phyloP scores from a whole-genome alignment of 2,797 vertebrate genomes.

The Notamacropus eugenii region DNA sequence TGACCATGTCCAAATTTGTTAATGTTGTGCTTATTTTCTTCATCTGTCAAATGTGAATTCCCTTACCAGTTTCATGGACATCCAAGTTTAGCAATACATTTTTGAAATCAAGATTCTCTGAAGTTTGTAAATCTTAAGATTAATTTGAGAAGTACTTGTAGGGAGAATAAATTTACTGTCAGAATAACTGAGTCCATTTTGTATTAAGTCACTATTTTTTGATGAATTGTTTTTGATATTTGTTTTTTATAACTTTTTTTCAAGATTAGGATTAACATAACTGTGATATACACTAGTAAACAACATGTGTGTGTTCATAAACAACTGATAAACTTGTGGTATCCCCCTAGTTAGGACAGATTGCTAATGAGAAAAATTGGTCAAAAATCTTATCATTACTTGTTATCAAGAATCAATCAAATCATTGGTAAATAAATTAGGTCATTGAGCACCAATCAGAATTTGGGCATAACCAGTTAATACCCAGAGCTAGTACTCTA shows the following conservation, averaged over 20 bases:
- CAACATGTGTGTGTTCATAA: background rate
- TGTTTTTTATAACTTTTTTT: background rate
- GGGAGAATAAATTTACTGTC: background rate
- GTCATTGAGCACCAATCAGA: background rate
- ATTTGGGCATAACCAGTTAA: background rate
- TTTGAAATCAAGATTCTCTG: constrained; percentile 8
- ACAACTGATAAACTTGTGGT: background rate
- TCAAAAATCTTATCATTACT: background rate
- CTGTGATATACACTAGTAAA: background rate
- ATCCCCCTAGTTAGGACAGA: background rate
- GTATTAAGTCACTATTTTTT: background rate
- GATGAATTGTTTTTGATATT: background rate
- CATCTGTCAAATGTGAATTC: background rate
- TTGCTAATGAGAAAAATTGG: background rate
- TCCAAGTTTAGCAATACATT: constrained; percentile 6
- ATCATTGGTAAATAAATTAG: background rate
- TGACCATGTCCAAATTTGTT: constrained; percentile 6
- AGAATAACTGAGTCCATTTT: background rate
- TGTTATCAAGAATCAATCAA: background rate
- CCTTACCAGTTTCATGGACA: background rate
- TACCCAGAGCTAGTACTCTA: background rate
- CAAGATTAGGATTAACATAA: background rate
- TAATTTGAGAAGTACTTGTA: background rate
- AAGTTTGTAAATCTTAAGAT: background rate
- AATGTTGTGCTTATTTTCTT: background rate